Conservation (phyloP, 2,888 invertebrate species). For the Parascotia fuliginaria region DNA sequence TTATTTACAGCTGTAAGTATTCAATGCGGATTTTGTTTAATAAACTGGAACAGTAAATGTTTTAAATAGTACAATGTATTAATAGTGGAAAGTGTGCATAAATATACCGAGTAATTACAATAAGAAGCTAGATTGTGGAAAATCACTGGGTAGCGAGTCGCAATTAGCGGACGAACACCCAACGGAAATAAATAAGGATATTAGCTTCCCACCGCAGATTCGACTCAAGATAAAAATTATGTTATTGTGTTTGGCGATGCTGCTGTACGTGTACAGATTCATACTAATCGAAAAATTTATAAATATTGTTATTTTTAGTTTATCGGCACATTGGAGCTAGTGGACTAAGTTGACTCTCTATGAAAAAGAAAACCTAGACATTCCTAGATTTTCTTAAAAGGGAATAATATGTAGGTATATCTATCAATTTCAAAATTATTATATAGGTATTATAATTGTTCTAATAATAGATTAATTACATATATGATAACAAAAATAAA, state of each 20-base stretch:
- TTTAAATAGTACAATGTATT: constrained; percentile 42
- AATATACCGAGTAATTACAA: constrained; percentile 69
- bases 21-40: constrained; percentile 19
- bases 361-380: too few species aligned
- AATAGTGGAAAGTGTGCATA: constrained; percentile 56
- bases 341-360: too few species aligned
- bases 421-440: too few species aligned
- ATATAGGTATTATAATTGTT: too few species aligned
- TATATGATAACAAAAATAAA: constrained; percentile 1
- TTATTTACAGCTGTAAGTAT: constrained; percentile 19
- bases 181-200: constrained; percentile 83
- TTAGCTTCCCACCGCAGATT: constrained; percentile 63
- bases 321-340: too few species aligned
- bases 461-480: background rate
- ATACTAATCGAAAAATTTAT: constrained; percentile 22
- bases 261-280: constrained; percentile 22
- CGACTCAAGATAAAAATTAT: constrained; percentile 69
- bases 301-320: background rate
- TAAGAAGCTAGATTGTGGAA: constrained; percentile 76
- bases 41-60: constrained; percentile 5
- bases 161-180: constrained; percentile 82
- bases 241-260: constrained; percentile 57
- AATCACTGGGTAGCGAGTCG: constrained; percentile 77
- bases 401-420: too few species aligned
- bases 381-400: too few species aligned